These are phyloP conservation scores for Chanos chanos DNA, from an alignment of 2,797 vertebrate species.

Conservation along the genomic window DNA sequence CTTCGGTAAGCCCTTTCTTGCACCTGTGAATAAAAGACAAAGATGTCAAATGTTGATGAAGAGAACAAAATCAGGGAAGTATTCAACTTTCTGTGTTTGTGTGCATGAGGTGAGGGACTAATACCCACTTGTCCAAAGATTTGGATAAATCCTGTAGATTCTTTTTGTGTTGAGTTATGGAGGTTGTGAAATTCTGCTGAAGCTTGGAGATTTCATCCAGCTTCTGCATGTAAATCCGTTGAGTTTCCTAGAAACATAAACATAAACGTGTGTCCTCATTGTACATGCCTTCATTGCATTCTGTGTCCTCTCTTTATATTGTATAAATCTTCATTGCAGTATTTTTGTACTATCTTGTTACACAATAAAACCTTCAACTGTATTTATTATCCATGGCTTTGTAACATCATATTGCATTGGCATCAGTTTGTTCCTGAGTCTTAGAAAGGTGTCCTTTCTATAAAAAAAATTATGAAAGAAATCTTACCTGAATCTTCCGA, in stretches of 20 bases:
- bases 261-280: background rate
- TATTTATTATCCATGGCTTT: too few relatives aligned
- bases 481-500: slow-evolving; percentile 81
- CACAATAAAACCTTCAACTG: too few relatives aligned
- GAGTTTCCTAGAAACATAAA: slow-evolving; percentile 76
- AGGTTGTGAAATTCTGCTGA: slow-evolving; percentile 77
- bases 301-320: too few relatives aligned
- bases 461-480: background rate
- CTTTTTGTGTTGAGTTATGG: slow-evolving; percentile 78
- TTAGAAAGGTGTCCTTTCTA: background rate
- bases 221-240: slow-evolving; percentile 84
- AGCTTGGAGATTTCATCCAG: slow-evolving; percentile 87
- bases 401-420: too few relatives aligned
- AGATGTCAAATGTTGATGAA: background rate
- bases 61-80: background rate
- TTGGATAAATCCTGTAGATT: slow-evolving; percentile 75
- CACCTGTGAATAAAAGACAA: slow-evolving; percentile 59
- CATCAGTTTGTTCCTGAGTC: too few relatives aligned
- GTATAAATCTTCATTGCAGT: too few relatives aligned
- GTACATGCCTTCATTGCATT: background rate
- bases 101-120: background rate
- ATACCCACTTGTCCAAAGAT: slow-evolving; percentile 72
- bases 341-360: too few relatives aligned
- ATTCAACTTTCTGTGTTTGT: background rate
- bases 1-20: slow-evolving; percentile 57